Conservation (phyloP, 2,888 invertebrate genomes). For the Cantharis rufa region DNA sequence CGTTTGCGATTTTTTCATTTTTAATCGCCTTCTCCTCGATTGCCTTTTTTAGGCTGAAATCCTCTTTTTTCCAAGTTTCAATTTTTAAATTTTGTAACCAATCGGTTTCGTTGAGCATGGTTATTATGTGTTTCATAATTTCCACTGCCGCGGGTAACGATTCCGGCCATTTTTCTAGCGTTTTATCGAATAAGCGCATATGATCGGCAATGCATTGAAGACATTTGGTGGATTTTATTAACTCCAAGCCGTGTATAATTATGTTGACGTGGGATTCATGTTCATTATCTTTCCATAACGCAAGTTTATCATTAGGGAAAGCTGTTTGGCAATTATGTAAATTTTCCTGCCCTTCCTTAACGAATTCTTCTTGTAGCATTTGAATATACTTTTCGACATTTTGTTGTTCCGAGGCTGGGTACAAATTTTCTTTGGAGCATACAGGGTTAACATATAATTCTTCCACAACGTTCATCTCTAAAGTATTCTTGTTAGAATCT, state of each 20-base stretch:
- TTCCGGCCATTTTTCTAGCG: conserved; percentile 7
- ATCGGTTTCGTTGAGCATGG: background rate
- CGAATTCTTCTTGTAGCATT: background rate
- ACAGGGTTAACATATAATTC: background rate
- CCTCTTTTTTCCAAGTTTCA: background rate
- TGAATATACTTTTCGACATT: background rate
- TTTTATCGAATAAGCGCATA: conserved; percentile 4
- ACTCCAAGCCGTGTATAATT: conserved; percentile 5
- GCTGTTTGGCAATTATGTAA: background rate
- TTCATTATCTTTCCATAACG: background rate
- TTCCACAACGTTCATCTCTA: background rate
- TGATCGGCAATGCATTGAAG: background rate
- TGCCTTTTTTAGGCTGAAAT: background rate
- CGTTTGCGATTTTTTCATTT: background rate
- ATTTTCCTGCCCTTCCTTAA: background rate
- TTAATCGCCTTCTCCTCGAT: background rate
- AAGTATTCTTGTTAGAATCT: background rate
- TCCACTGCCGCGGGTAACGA: background rate
- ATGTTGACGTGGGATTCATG: background rate
- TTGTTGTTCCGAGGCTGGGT: background rate
- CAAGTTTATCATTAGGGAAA: background rate
- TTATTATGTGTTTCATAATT: conserved; percentile 13
- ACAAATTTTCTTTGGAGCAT: background rate
- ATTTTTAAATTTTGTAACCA: background rate
- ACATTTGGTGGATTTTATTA: conserved; percentile 2